Base-by-base conservation (phyloP, 2,113 vertebrate genomes). In the Forbesichthys papilliferus region DNA sequence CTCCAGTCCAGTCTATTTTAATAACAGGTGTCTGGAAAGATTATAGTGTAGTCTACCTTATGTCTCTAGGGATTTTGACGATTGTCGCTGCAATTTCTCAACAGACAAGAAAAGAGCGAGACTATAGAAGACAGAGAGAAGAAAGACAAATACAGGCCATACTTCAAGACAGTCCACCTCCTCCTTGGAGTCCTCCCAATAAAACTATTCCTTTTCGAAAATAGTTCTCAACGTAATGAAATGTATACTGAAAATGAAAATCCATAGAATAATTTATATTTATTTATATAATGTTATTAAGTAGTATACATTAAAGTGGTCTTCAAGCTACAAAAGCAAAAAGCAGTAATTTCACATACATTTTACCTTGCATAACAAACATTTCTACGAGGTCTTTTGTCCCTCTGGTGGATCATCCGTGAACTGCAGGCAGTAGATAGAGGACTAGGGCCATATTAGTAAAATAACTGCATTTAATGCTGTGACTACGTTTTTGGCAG, bases 171-270 rank as follows among this genome's bases (percentile, higher is more conserved):
- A 92, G 92, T 55, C 68, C 84, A 0, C 88, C 86, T 76, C 93
- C 91, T 63, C 95, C 95, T 0, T 99, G 98, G 97, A 97, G 92
- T 75, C 96, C 97, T 65, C 94, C 96, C 3, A 95, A 93, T 80
- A 96, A 93, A 93, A 94, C 91, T 34, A 79, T 94, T 4, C 91
- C 93, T 9, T 91, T 82, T 73, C 58, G 88, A 79, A 93, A 90
- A 84, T 96, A 73, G 88, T n/a, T 16, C 11, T 68, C 42, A n/a
- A 34, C 64, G 3, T 55, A 33, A 53, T 36, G 36, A 42, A 42
- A 42, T 42, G 7, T 42, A 42, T 7, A 42, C 7, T 6, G 7
- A 8, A 42, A 42, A 42, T 42, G 36, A 27, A 27, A 27, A 27
- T 27, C 1, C 27, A 27, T 27, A 2, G 2, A 27, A 27, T 53